Percentiles rank a stretch among this genome's conserved stretches.
These are phyloP conservation scores for Podiceps cristatus DNA, from an alignment of 2,113 vertebrate genomes.

Conservation along the genomic window DNA sequence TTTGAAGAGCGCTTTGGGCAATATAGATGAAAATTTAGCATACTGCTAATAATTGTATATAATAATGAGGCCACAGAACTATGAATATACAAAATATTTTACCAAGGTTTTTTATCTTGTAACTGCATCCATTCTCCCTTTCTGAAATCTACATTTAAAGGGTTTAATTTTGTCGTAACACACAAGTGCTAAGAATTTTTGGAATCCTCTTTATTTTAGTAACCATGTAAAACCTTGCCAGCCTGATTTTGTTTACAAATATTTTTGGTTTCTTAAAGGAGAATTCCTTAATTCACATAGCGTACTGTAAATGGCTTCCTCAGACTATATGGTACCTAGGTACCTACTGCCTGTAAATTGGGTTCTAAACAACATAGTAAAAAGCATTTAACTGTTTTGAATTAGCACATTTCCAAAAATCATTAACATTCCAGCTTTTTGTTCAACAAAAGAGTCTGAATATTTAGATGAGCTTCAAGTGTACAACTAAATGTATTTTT, in stretches of 20 bases:
- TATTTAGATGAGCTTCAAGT: background rate
- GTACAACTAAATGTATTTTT: background rate
- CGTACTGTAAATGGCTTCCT: background rate
- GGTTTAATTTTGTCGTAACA: background rate
- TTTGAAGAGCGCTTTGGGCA: background rate
- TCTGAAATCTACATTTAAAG: background rate
- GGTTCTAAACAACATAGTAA: background rate
- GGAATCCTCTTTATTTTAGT: background rate
- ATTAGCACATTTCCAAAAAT: background rate
- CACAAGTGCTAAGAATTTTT: background rate
- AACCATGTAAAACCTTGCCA: background rate
- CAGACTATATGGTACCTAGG: background rate
- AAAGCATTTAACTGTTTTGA: background rate
- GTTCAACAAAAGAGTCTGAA: background rate
- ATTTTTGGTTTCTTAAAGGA: background rate
- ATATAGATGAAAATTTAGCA: background rate
- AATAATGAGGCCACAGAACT: background rate
- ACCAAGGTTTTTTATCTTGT: background rate
- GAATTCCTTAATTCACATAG: background rate
- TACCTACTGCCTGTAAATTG: background rate
- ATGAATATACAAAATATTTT: background rate
- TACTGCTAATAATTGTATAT: background rate
- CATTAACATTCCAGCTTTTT: background rate
- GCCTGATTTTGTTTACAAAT: background rate
- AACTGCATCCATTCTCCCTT: background rate